Percentiles rank a stretch among this genome's conserved stretches.
Evolutionary conservation across 23 tunicate species (phyloP).

Genomic region (Halocynthia aurantium): DNA sequence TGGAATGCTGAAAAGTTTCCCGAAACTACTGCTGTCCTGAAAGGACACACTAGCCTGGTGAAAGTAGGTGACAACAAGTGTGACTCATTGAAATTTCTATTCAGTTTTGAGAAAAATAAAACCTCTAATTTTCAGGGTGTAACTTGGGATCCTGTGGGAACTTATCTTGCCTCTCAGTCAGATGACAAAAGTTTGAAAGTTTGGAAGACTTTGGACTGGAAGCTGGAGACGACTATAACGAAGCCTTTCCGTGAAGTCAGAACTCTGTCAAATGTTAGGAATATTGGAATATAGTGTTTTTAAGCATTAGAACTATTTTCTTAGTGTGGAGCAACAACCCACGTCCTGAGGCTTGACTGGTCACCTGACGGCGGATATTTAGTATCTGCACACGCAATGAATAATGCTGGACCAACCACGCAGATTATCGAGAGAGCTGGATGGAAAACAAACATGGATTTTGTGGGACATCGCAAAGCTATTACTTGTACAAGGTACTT

Average conservation of each 20-base stretch:
- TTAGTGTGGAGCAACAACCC: constrained; percentile 88
- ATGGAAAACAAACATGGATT: constrained; percentile 84
- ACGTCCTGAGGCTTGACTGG: constrained; percentile 93
- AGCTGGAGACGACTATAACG: constrained; percentile 77
- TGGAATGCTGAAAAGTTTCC: constrained; percentile 93
- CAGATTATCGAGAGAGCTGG: constrained; percentile 89
- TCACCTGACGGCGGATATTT: constrained; percentile 95
- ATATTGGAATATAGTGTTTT: background rate
- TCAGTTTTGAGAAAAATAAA: background rate
- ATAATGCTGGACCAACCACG: constrained; percentile 95
- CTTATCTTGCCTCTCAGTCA: constrained; percentile 91
- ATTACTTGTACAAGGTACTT: constrained; percentile 89
- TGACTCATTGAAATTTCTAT: background rate
- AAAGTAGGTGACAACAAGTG: constrained; percentile 30
- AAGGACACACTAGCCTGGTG: constrained; percentile 85
- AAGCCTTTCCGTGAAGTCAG: constrained; percentile 82
- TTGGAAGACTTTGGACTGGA: constrained; percentile 99
- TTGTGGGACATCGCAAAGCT: constrained; percentile 99
- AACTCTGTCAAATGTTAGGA: background rate
- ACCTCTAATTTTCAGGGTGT: constrained; percentile 61
- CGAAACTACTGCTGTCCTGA: constrained; percentile 44
- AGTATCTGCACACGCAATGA: constrained; percentile 97
- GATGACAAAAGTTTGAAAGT: constrained; percentile 90
- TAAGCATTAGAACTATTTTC: background rate
- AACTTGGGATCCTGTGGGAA: constrained; percentile 98